phyloP scores from a whole-genome alignment of 2,888 invertebrate genomes.

The Ferrisia virgata region DNA sequence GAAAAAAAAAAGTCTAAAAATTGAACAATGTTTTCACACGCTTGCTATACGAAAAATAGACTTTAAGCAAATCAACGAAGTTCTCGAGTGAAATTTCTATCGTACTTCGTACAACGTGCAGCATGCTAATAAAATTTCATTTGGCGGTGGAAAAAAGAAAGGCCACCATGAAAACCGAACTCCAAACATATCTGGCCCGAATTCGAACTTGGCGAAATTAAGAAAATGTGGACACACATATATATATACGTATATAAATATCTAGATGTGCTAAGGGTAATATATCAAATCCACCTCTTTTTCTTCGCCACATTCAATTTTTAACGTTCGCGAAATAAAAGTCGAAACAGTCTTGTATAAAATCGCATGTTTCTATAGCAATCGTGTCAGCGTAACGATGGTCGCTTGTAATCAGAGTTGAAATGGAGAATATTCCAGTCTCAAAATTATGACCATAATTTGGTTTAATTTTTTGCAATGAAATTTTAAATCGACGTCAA shows the following conservation, averaged over 20 bases:
- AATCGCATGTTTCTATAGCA: neutral
- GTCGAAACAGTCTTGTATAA: neutral
- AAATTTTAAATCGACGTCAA: too few species aligned
- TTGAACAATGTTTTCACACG: neutral
- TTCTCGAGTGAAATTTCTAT: neutral
- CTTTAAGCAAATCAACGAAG: neutral
- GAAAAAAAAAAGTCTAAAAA: neutral
- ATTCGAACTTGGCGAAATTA: neutral
- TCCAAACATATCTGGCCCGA: neutral
- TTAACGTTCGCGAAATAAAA: neutral
- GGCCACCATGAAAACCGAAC: neutral
- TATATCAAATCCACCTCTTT: neutral
- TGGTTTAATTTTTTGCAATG: too few species aligned
- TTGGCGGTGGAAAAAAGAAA: neutral
- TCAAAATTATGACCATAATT: too few species aligned
- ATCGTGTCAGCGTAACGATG: too few species aligned
- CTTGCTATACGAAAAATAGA: too few species aligned
- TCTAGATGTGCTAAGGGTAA: neutral
- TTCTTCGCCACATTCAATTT: neutral
- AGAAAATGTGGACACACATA: neutral
- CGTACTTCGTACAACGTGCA: neutral
- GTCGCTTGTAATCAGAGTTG: too few species aligned
- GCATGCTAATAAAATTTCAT: neutral
- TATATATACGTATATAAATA: too few species aligned
- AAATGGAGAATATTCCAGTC: too few species aligned